Base-by-base conservation (phyloP, 2,113 vertebrate species). In the Anhinga anhinga region DNA sequence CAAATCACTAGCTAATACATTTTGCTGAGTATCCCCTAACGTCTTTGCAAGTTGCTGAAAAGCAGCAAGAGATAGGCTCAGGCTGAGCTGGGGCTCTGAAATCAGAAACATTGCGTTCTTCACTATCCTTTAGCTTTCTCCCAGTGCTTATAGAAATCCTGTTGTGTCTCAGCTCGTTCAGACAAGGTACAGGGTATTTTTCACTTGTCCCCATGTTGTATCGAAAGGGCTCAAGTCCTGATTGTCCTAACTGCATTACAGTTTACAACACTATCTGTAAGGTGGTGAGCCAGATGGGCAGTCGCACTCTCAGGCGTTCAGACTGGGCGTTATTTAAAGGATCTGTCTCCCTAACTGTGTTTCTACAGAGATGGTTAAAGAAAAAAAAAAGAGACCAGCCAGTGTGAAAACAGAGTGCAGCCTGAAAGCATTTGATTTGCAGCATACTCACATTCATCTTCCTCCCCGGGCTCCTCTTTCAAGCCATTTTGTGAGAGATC, bases 371-470 rank as follows among this genome's bases (percentile, higher is more conserved):
- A 42, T 29, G 32, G 17, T 15, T 79, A 90, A 76, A 67, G 13
- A 86, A 38, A 44, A 20, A 63, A 73, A 25, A 13, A 14, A 34
- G 7, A 71, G 58, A 30, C 22, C 0, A 7, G 38, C n/a, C 53
- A 36, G 79, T 17, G 13, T 18, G 67, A 66, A 91, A 91, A 69
- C 36, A 50, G 56, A 81, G 80, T 8, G 42, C 49, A 27, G 70
- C 27, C 56, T 20, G 58, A 55, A 36, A 32, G n/a, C 58, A 55
- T 85, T 76, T 19, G 5, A 49, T 65, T 10, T 15, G 42, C 78
- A 45, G 63, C 16, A 7, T 98, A 98, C 98, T 99, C 98, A 98
- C 98, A 97, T 98, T 97, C 98, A 98, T 98, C 96, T 97, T 98
- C 95, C 95, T 14, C 83, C 73, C 20, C 66, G 34, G 78, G 89